Evolutionary conservation across 2,888 invertebrate genomes (phyloP).

Genomic region (Patella caerulea): DNA sequence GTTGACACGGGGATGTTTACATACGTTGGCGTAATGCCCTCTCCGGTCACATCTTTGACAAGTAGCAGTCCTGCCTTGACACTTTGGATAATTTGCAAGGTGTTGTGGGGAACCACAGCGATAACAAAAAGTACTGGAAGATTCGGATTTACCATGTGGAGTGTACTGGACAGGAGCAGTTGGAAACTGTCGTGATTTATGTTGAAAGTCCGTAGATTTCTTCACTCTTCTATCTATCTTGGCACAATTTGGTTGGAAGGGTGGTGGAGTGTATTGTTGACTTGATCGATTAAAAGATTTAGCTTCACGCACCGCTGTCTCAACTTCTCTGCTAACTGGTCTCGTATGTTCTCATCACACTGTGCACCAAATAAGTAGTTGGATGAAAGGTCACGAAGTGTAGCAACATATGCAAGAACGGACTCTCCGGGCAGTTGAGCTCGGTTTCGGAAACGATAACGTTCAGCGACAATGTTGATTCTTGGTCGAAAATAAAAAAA

Average conservation of each 20-base stretch:
- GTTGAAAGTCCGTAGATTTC: no score
- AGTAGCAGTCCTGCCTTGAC: background rate
- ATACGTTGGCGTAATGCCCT: background rate
- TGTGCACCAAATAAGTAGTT: background rate
- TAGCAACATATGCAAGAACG: background rate
- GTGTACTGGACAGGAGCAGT: no score
- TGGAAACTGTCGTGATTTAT: no score
- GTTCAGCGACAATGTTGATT: background rate
- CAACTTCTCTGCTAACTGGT: background rate
- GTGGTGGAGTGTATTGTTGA: no score
- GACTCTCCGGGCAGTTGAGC: background rate
- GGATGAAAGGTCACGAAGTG: background rate
- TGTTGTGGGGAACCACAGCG: background rate
- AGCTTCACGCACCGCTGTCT: no score
- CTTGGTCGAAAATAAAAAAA: background rate
- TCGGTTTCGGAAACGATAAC: background rate
- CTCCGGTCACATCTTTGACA: background rate
- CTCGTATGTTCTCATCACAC: background rate
- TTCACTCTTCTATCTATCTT: no score
- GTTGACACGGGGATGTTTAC: background rate
- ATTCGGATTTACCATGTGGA: background rate
- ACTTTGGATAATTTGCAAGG: background rate
- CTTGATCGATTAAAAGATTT: no score
- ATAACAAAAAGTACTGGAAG: background rate
- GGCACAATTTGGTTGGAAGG: no score